Conservation (phyloP, 2,888 invertebrate species). For the Autographa gamma region DNA sequence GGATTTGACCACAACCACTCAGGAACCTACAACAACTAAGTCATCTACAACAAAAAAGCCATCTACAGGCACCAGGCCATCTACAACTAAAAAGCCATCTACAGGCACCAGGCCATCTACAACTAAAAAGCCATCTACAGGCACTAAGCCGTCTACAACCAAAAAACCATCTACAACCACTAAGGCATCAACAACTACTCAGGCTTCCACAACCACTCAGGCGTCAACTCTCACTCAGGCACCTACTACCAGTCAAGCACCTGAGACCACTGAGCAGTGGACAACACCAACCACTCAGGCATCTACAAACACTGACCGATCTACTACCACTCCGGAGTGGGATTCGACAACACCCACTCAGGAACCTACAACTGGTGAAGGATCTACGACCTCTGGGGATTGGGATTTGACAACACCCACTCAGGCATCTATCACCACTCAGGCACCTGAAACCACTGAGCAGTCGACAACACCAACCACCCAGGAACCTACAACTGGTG, state of each 20-base stretch:
- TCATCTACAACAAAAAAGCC: not conserved
- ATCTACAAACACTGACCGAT: too few species aligned
- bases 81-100: not conserved
- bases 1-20: not conserved
- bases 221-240: slow-evolving; percentile 1
- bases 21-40: slow-evolving; percentile 5
- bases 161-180: slow-evolving; percentile 2
- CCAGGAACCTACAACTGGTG: too few species aligned
- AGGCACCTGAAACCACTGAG: not conserved
- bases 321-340: too few species aligned
- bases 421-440: not conserved
- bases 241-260: not conserved
- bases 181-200: not conserved
- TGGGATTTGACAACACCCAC: not conserved
- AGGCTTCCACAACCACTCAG: not conserved
- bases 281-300: not conserved
- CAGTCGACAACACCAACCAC: not conserved
- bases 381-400: not conserved
- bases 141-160: not conserved
- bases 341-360: too few species aligned
- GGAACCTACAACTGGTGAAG: too few species aligned
- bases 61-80: too few species aligned
- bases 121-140: not conserved
- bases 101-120: not conserved
- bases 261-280: not conserved